Conservation (phyloP, 2,797 vertebrate species). For the Peromyscus eremicus region DNA sequence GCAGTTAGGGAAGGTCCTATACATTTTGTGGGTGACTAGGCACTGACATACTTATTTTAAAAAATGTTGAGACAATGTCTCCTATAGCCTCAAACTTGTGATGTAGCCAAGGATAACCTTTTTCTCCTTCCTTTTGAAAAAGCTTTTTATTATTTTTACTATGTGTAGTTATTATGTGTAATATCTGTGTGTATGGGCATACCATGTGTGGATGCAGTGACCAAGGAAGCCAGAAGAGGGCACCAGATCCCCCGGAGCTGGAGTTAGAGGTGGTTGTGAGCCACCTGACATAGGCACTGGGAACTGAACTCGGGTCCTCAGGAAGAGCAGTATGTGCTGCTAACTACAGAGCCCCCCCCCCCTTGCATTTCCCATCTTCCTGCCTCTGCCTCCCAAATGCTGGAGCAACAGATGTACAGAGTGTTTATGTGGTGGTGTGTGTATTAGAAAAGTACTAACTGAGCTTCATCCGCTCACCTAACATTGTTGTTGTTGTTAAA, state of each 20-base stretch:
- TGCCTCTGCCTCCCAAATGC: not conserved
- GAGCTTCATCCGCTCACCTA: not conserved
- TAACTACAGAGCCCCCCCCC: not conserved
- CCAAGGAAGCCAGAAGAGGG: not conserved
- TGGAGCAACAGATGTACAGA: not conserved
- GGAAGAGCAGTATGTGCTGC: not conserved
- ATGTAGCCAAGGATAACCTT: not conserved
- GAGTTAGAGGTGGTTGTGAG: too few species aligned
- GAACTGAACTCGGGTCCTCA: not conserved
- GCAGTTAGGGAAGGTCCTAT: not conserved
- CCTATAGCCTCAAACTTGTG: not conserved
- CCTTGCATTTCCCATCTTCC: not conserved
- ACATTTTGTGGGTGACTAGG: not conserved
- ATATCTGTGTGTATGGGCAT: not conserved
- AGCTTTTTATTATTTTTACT: not conserved
- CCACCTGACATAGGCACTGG: not conserved
- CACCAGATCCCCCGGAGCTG: not conserved
- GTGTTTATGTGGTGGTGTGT: not conserved
- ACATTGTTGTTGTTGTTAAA: constrained; percentile 14
- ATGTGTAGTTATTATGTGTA: not conserved
- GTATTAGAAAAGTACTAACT: not conserved
- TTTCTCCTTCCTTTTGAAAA: not conserved
- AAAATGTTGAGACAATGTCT: not conserved
- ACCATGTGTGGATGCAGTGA: not conserved
- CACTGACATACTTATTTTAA: not conserved